Conservation (phyloP, 1,140 invertebrate species). For the Bombus impatiens region DNA sequence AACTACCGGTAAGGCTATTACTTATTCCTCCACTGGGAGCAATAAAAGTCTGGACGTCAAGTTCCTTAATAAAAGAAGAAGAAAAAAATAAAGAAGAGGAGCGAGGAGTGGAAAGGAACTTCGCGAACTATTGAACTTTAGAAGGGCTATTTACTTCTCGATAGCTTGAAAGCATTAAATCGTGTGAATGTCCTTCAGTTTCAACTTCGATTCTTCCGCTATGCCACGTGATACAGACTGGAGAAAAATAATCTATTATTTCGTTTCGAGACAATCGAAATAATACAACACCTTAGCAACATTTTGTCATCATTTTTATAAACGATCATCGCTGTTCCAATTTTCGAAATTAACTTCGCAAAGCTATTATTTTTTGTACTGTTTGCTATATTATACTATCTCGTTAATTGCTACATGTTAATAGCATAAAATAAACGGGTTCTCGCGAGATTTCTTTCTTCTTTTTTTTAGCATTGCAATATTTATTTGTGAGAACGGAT, state of each 20-base stretch:
- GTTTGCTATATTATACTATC: too few relatives aligned
- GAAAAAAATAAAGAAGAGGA: neutral
- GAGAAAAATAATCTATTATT: neutral
- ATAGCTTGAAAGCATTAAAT: conserved; percentile 19
- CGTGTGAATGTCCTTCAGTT: neutral
- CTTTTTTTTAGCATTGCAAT: too few relatives aligned
- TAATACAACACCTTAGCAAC: neutral
- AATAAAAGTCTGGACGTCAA: conserved; percentile 33
- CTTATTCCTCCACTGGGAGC: conserved; percentile 29
- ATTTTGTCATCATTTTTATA: neutral
- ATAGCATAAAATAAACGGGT: neutral
- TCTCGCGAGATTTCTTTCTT: neutral
- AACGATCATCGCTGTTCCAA: neutral
- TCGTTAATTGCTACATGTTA: neutral
- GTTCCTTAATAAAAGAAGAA: conserved; percentile 30
- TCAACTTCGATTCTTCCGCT: neutral
- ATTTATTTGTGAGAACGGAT: neutral
- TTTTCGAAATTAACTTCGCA: neutral
- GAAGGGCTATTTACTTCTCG: conserved; percentile 19
- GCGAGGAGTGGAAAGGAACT: neutral
- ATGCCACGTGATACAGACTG: neutral
- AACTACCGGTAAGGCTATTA: neutral
- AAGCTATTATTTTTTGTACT: neutral
- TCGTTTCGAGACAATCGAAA: too few relatives aligned
- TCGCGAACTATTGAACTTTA: conserved; percentile 19